Percentiles rank a stretch among this genome's conserved stretches.
These are phyloP conservation scores for Linyphia triangularis DNA, from an alignment of 2,888 invertebrate genomes.

Conservation along the genomic window DNA sequence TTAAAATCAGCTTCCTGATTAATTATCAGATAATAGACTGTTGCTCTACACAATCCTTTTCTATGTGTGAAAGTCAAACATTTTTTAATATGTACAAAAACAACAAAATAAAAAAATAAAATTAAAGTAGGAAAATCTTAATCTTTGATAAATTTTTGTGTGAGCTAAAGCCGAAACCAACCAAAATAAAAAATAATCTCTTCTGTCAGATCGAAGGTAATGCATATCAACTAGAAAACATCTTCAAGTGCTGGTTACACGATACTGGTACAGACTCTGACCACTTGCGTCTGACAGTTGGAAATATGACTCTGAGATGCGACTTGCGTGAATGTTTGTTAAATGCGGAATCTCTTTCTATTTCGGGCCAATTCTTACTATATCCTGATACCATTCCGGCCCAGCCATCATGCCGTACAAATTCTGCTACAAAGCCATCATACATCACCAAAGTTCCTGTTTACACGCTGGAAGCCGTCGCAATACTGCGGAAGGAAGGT, in stretches of 20 bases:
- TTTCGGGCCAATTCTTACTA: conserved; percentile 40
- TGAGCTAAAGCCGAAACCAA: no score
- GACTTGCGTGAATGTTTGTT: conserved; percentile 57
- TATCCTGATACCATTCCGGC: neutral
- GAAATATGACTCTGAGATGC: conserved; percentile 31
- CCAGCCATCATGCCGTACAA: conserved; percentile 12
- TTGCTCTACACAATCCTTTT: no score
- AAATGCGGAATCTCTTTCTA: conserved; percentile 20
- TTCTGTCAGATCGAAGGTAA: conserved; percentile 25
- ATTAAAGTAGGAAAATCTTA: no score
- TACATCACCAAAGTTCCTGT: conserved; percentile 51
- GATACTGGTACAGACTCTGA: conserved; percentile 67
- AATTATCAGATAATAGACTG: no score
- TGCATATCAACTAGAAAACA: conserved; percentile 43
- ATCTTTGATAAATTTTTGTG: no score
- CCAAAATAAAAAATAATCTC: neutral
- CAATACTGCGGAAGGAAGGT: conserved; percentile 47
- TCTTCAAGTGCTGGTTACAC: conserved; percentile 66
- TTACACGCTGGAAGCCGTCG: conserved; percentile 27
- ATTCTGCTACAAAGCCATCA: neutral
- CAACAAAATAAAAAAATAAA: no score
- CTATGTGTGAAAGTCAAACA: no score
- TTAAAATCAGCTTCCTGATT: no score
- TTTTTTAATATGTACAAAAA: no score
- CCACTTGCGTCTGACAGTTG: conserved; percentile 47